Percentiles rank a stretch among this genome's conserved stretches.
Evolutionary conservation across 2,888 invertebrate species (phyloP).

Genomic region (Drosophila planitibia): DNA sequence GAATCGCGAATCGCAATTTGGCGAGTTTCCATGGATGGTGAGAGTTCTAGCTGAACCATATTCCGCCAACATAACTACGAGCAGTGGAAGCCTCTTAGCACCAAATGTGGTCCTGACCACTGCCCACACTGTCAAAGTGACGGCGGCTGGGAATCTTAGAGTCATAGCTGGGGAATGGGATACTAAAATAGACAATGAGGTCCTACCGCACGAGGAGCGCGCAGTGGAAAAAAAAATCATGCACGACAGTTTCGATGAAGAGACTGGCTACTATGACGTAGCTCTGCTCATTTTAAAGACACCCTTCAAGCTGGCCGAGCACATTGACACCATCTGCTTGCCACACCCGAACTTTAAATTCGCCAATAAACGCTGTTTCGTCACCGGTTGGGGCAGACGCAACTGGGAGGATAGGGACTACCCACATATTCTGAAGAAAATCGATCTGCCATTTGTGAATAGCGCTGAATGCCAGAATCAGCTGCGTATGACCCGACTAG

Average conservation of each 20-base stretch:
- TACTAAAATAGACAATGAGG: background rate
- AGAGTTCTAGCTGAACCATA: slow-evolving; percentile 86
- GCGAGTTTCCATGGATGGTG: slow-evolving; percentile 44
- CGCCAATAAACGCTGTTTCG: too few species aligned
- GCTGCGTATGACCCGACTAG: slow-evolving; percentile 84
- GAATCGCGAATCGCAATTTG: slow-evolving; percentile 14
- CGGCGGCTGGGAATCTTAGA: rapidly evolving
- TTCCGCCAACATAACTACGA: rapidly evolving
- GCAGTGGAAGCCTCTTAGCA: slow-evolving; percentile 19
- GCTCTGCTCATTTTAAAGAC: slow-evolving; percentile 35
- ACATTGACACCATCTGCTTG: too few species aligned
- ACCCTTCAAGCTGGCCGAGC: background rate
- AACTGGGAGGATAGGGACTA: too few species aligned
- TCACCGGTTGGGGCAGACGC: too few species aligned
- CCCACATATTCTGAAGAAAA: too few species aligned
- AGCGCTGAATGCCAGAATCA: slow-evolving; percentile 83
- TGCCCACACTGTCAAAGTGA: background rate
- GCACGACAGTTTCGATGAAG: slow-evolving; percentile 85
- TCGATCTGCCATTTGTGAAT: slow-evolving; percentile 88
- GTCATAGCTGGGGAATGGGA: slow-evolving; percentile 53
- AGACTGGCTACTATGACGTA: slow-evolving; percentile 8
- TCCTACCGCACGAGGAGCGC: slow-evolving; percentile 87
- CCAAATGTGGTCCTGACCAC: slow-evolving; percentile 33
- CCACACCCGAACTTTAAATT: too few species aligned
- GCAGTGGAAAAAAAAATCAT: slow-evolving; percentile 86